Evolutionary conservation across 2,797 vertebrate genomes (phyloP), one percentile per base, ranked within the genome.

Genomic region (Hemitrygon akajei): DNA sequence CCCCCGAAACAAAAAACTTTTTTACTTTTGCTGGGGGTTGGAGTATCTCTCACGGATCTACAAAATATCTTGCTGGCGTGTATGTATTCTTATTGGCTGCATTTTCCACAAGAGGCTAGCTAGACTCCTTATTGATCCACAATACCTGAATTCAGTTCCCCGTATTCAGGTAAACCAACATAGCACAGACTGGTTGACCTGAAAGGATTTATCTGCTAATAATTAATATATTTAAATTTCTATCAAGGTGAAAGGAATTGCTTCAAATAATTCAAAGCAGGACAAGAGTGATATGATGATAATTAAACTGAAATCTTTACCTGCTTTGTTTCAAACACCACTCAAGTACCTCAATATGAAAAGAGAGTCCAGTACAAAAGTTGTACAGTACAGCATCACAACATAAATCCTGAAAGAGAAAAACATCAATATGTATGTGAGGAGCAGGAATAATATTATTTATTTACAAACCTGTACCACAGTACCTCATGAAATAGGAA

Each of bases 311-410:
- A 56, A 16, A 66, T 58, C 94, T 96, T 97, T 96, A 99, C 99
- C 96, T 97, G 95, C 97, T 98, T 94, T 97, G 98, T 94, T 97
- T 96, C 93, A 97, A 96, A 94, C 98, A 99, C 99, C 99, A 99
- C 94, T 98, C 97, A 94, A 99, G 96, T 94, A 99, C 96, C 94
- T 96, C 97, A 58, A 99, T 96, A 93, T 99, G 98, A 95, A 97
- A 96, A 93, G 97, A 97, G 58, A 99, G 94, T 37, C 97, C 96
- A 94, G 97, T 96, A 86, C 98, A 98, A 96, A 98, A 98, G 47
- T 98, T 97, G 95, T 97, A 97, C 94, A 99, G 97, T 94, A 98
- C 96, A 30, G 95, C 96, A 95, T 98, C 98, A 94, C 95, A 97
- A 95, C 95, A 97, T 94, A 96, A 94, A 34, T 96, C 96, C 98